Evolutionary conservation across 2,797 vertebrate species (phyloP), one percentile per base, ranked within the genome.

Genomic region (Xenopus petersii): DNA sequence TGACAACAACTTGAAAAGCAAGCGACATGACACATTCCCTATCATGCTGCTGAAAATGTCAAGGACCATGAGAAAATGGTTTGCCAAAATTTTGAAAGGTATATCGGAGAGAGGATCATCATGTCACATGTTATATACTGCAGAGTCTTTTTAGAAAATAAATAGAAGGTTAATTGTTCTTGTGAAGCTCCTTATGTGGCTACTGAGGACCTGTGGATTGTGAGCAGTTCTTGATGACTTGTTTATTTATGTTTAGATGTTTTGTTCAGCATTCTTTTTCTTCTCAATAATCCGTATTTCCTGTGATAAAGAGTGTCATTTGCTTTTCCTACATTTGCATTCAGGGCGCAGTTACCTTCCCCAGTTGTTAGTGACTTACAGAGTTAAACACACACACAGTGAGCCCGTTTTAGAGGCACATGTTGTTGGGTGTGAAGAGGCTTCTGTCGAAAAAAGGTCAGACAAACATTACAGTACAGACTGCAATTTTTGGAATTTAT

Each of bases 1-100:
- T 96, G 95, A 96, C 94, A 94, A 92, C 88, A 88, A 89, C 92
- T 93, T 95, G 95, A 96, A 94, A 94, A 94, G 90, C 94, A 95
- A 90, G 89, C 87, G 92, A 96, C 92, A 74, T 95, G 94, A 98
- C 94, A 96, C 91, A 86, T 90, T 92, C 90, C 88, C 91, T 87
- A 82, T 91, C 89, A 77, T 86, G 85, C 90, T 89, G 89, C 89
- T 69, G 87, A 91, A 91, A 90, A 93, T 93, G 92, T 92, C 92
- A 93, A 93, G 90, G 90, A 92, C 87, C 92, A 90, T 89, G 89
- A 93, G 91, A 89, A 91, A 92, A 91, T 74, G 84, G 89, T 89
- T 90, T 91, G 89, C 91, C 86, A 74, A 92, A 90, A 91, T 90
- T 85, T 87, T 90, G 90, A 92, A 93, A 93, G 92, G 92, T 93